Evolutionary conservation across 2,888 invertebrate genomes (phyloP).

Genomic region (Chironomus tentans): DNA sequence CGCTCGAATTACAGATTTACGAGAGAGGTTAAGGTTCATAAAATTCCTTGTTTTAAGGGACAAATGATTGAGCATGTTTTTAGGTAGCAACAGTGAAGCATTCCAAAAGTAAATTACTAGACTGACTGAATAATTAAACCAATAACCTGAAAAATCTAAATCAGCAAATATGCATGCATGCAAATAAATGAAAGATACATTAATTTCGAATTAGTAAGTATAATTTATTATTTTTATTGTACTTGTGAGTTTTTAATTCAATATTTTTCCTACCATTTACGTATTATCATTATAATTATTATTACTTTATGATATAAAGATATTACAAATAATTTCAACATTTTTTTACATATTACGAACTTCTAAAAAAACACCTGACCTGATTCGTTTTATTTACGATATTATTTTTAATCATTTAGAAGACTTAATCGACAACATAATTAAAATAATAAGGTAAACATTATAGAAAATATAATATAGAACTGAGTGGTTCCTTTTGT

Average conservation of each 20-base stretch:
- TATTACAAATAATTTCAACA: constrained; percentile 20
- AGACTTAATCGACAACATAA: too few relatives aligned
- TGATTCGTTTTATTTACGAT: not conserved
- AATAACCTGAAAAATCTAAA: too few relatives aligned
- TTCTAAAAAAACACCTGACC: constrained; percentile 10
- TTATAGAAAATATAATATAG: too few relatives aligned
- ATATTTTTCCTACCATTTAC: not conserved
- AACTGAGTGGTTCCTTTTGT: too few relatives aligned
- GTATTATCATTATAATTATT: not conserved
- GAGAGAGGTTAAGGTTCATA: too few relatives aligned
- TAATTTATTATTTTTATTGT: constrained; percentile 3
- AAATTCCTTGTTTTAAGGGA: too few relatives aligned
- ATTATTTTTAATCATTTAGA: not conserved
- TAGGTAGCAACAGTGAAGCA: too few relatives aligned
- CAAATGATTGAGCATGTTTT: too few relatives aligned
- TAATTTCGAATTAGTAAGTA: not conserved
- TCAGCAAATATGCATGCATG: not conserved
- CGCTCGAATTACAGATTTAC: too few relatives aligned
- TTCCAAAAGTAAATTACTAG: too few relatives aligned
- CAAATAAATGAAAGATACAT: not conserved
- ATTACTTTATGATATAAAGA: not conserved
- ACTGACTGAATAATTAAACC: too few relatives aligned
- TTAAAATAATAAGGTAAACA: too few relatives aligned
- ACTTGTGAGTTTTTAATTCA: constrained; percentile 2
- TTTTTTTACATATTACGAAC: constrained; percentile 4